A percentile compares a stretch with the other conserved stretches of the same genome.
These are phyloP conservation scores for Myiagra hebetior DNA, from an alignment of 2,113 vertebrate species.

Conservation along the genomic window DNA sequence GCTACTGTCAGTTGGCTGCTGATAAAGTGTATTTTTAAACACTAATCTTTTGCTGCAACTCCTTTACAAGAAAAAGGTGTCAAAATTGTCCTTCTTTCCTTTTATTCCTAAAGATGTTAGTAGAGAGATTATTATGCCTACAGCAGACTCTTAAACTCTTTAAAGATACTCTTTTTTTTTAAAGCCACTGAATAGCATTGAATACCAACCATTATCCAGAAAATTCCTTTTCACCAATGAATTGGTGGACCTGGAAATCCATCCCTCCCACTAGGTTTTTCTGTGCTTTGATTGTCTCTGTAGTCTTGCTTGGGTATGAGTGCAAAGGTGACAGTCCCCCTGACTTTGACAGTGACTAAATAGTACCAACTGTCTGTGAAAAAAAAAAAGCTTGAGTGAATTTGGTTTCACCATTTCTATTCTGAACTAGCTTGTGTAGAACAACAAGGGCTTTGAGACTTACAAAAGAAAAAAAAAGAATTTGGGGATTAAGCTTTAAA, in stretches of 20 bases:
- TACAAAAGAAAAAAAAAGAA: neutral
- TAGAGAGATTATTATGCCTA: neutral
- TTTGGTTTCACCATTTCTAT: neutral
- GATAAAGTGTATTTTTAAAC: neutral
- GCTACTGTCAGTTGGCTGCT: neutral
- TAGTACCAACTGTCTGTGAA: neutral
- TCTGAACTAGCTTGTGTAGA: neutral
- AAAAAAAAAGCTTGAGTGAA: neutral
- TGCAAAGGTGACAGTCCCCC: neutral
- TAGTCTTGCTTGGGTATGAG: neutral
- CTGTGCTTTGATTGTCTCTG: neutral
- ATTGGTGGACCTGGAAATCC: neutral
- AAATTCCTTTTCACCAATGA: neutral
- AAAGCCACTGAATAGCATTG: neutral
- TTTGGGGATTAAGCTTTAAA: neutral
- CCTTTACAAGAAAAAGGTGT: neutral
- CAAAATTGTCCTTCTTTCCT: neutral
- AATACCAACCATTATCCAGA: neutral
- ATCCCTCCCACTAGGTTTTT: neutral
- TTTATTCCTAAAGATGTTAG: neutral
- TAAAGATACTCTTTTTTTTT: neutral
- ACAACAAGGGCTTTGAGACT: neutral
- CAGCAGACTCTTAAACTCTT: neutral
- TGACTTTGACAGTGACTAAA: neutral
- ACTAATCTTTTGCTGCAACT: neutral